These are phyloP conservation scores for Gila orcuttii DNA, from an alignment of 2,113 vertebrate species.

Conservation along the genomic window DNA sequence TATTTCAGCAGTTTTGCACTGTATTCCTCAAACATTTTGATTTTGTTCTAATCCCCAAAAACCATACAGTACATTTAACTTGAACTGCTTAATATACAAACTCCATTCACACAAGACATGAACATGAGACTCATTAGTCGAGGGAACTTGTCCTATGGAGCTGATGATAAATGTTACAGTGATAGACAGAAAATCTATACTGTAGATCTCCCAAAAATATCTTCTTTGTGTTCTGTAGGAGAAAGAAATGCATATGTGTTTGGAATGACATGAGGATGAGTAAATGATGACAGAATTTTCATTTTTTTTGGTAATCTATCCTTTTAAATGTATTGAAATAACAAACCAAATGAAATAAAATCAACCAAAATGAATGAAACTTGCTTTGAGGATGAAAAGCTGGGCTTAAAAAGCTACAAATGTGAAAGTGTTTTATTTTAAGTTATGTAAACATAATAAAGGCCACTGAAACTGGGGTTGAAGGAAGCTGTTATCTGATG, in stretches of 20 bases:
- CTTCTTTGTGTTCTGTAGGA: neutral
- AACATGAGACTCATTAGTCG: neutral
- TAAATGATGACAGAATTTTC: neutral
- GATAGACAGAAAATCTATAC: neutral
- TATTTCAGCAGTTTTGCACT: neutral
- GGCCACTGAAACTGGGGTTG: neutral
- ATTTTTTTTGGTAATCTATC: neutral
- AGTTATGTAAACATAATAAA: constrained; percentile 3
- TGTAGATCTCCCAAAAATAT: neutral
- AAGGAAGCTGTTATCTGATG: neutral
- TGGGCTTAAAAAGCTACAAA: neutral
- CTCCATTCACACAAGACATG: neutral
- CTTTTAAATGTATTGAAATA: neutral
- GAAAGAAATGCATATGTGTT: neutral
- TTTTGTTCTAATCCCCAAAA: neutral
- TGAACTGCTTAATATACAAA: neutral
- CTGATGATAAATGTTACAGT: neutral
- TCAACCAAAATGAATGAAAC: neutral
- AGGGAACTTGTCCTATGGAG: neutral
- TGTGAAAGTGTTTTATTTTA: neutral
- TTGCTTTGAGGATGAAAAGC: neutral
- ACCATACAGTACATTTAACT: neutral
- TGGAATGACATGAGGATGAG: neutral
- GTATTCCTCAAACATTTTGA: neutral
- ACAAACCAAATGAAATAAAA: neutral